A percentile compares a stretch with the other conserved stretches of the same genome.
Evolutionary conservation across 2,888 invertebrate genomes (phyloP).

Genomic region (Lithophane ornitopus): DNA sequence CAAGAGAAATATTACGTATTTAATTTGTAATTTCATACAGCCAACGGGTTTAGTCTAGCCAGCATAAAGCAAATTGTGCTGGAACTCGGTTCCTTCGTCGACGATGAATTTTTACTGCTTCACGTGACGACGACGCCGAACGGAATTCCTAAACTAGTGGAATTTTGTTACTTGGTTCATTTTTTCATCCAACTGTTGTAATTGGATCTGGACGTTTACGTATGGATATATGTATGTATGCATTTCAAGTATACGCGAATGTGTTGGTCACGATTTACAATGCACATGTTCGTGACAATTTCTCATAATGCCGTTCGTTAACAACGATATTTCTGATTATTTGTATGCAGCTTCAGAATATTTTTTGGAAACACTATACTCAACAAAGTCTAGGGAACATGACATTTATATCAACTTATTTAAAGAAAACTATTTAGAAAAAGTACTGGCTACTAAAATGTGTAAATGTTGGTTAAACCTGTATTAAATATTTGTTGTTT

Average conservation of each 20-base stretch:
- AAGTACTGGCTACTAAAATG: no score
- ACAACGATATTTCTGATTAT: constrained; percentile 5
- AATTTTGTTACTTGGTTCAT: constrained; percentile 44
- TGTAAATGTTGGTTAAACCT: no score
- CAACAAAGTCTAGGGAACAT: no score
- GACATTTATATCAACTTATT: no score
- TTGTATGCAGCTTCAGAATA: constrained; percentile 6
- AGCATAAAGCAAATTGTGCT: constrained; percentile 60
- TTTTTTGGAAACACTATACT: background rate
- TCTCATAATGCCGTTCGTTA: constrained; percentile 22
- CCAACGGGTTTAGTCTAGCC: constrained; percentile 56
- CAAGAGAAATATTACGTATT: constrained; percentile 49
- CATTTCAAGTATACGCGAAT: constrained; percentile 46
- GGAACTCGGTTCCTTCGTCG: constrained; percentile 53
- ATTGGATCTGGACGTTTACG: constrained; percentile 51
- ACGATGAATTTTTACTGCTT: constrained; percentile 61
- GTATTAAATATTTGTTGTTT: no score
- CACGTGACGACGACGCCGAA: constrained; percentile 49
- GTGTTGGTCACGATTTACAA: constrained; percentile 31
- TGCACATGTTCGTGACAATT: constrained; percentile 38
- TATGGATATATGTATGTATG: constrained; percentile 43
- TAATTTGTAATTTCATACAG: constrained; percentile 57
- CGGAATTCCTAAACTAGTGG: constrained; percentile 56
- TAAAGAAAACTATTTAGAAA: no score
- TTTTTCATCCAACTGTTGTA: constrained; percentile 53